These are phyloP conservation scores for Nesometra sesokonis DNA, from an alignment of 35 echinoderm and acorn worm species.

Conservation along the genomic window DNA sequence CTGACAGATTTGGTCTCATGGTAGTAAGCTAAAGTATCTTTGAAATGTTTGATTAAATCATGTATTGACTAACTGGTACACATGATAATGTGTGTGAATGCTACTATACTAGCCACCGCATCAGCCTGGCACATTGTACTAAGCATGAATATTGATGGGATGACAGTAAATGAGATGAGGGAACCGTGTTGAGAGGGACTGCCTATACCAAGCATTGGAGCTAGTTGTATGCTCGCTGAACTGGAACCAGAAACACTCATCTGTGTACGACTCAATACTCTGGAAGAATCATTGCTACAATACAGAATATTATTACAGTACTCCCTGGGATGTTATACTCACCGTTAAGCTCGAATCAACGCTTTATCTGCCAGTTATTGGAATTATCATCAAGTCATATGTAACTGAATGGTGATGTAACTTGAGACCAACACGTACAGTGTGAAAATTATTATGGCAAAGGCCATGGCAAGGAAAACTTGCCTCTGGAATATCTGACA, in stretches of 20 bases:
- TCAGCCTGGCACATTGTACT: not conserved
- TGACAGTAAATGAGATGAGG: not conserved
- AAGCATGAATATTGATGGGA: not conserved
- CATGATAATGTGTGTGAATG: not conserved
- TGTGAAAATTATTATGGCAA: not conserved
- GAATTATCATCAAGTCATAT: not conserved
- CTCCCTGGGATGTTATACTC: not conserved
- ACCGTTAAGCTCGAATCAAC: not conserved
- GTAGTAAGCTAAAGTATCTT: not conserved
- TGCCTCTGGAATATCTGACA: not conserved
- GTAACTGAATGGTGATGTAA: not conserved
- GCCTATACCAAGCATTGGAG: not conserved
- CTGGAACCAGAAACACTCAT: not conserved
- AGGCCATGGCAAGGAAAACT: not conserved
- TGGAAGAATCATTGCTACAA: not conserved
- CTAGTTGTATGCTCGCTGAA: not conserved
- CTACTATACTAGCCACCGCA: not conserved
- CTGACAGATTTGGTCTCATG: not conserved
- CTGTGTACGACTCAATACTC: not conserved
- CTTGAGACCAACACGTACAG: not conserved
- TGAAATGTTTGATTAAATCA: not conserved
- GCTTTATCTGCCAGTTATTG: not conserved
- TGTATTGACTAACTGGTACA: not conserved
- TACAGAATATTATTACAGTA: not conserved
- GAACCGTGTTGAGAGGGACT: not conserved